Evolutionary conservation across 2,888 invertebrate genomes (phyloP).

Genomic region (Anthrax anthrax): DNA sequence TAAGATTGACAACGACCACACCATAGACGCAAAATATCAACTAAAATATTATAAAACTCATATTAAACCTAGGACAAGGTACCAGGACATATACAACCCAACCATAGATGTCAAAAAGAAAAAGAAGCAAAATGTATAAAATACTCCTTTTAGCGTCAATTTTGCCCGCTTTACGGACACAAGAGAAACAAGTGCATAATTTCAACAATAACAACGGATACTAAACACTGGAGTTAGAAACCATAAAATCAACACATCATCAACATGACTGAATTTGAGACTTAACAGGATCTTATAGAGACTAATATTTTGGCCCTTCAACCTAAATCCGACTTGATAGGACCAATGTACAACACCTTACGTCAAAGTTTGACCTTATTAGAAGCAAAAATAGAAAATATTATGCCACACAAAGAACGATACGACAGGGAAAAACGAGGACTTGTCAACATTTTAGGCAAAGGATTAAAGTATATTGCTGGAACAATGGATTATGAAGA

Average conservation of each 20-base stretch:
- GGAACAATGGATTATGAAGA: slow-evolving; percentile 1
- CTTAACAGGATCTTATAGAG: background rate
- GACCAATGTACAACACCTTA: background rate
- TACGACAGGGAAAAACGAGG: slow-evolving; percentile 3
- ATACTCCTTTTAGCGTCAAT: background rate
- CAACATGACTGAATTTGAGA: background rate
- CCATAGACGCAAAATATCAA: background rate
- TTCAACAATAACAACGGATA: slow-evolving; percentile 1
- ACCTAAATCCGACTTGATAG: background rate
- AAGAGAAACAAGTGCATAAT: background rate
- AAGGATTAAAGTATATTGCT: slow-evolving; percentile 4
- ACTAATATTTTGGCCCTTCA: background rate
- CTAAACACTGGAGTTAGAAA: background rate
- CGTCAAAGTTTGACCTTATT: background rate
- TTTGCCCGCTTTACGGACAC: background rate
- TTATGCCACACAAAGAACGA: background rate
- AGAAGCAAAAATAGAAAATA: background rate
- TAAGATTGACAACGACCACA: background rate
- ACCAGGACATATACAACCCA: background rate
- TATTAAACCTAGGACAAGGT: background rate
- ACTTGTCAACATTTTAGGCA: slow-evolving; percentile 3
- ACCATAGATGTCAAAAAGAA: background rate
- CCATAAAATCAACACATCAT: background rate
- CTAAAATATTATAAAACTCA: background rate
- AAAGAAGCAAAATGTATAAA: background rate